Base-by-base conservation (phyloP, 2,888 invertebrate species). In the Lordiphosa andalusiaca region DNA sequence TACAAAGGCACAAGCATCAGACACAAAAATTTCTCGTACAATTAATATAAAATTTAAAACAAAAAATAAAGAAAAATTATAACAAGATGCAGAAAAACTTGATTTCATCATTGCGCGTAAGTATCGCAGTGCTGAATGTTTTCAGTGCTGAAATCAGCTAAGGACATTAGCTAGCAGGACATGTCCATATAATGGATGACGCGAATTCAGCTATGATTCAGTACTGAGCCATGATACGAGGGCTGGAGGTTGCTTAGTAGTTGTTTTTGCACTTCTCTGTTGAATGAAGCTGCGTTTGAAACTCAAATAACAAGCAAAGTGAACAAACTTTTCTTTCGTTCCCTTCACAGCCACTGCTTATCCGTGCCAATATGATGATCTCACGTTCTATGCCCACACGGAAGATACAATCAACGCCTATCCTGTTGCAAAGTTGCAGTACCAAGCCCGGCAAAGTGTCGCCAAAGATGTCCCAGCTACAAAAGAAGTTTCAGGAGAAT, bases 401-500 rank as follows among this genome's bases (percentile, higher is more conserved):
- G 16, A 36, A 55, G 4, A 10, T 73, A 35, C 60, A 52, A 2
- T 13, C 44, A n/a, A 50, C 71, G 4, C 33, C 46, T 4, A 33
- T 41, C 16, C n/a, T 47, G 2, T 49, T 56, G 54, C 50, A 58
- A 21, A 46, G 38, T 2, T 23, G 49, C 3, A 59, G n/a, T 33
- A 2, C 25, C 25, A n/a, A 12, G 1, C 49, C 40, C 3, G 82
- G 63, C 3, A 77, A 77, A 33, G 4, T 77, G 2, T 9, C 78
- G 1, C 55, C 68, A 0, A 77, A 77, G 35, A 63, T 77, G 61
- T 59, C 54, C 1, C 71, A 67, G 19, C 9, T 85, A 2, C 88
- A 87, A 44, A 83, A 25, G 25, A 25, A 73, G 25, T 90, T 86
- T 68, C 90, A 90, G 69, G 83, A 87, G 47, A 71, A 86, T 3